A percentile compares a stretch with the other conserved stretches of the same genome.
phyloP scores from a whole-genome alignment of 2,888 invertebrate genomes.

The Eustalomyia histrio region DNA sequence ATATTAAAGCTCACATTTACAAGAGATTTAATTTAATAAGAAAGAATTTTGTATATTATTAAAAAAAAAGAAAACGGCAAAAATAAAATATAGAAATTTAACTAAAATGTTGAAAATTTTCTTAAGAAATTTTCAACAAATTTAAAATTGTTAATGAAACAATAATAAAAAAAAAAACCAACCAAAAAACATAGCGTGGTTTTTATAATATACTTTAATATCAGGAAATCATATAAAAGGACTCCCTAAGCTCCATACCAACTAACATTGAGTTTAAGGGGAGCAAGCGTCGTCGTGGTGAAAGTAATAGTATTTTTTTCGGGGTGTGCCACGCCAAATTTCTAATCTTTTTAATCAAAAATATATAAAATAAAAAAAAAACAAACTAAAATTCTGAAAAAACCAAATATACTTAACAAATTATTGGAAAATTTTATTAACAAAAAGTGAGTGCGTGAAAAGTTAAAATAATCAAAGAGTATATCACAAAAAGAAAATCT shows the following conservation, averaged over 20 bases:
- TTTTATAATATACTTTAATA: constrained; percentile 9
- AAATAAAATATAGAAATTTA: not conserved
- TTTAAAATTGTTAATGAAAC: not conserved
- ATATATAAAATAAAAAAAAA: constrained; percentile 5
- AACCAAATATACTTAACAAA: not conserved
- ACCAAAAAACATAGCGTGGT: constrained; percentile 35
- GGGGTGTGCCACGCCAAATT: constrained; percentile 63
- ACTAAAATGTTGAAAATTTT: not conserved
- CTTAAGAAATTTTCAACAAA: not conserved
- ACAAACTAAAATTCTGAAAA: constrained; percentile 25
- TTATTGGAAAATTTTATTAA: constrained; percentile 1
- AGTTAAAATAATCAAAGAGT: not conserved
- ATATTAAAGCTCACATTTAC: not conserved
- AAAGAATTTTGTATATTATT: not conserved
- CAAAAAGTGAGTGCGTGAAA: not conserved
- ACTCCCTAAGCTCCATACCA: constrained; percentile 43
- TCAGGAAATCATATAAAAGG: constrained; percentile 29
- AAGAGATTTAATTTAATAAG: not conserved
- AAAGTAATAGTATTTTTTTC: constrained; percentile 62
- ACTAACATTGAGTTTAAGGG: constrained; percentile 40
- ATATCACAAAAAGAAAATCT: not conserved
- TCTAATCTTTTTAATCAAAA: not conserved
- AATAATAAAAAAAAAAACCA: constrained; percentile 8
- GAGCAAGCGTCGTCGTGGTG: constrained; percentile 52
- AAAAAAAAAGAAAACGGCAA: constrained; percentile 10